Evolutionary conservation across 2,797 vertebrate genomes (phyloP).

Genomic region (Enteromius mattozi): DNA sequence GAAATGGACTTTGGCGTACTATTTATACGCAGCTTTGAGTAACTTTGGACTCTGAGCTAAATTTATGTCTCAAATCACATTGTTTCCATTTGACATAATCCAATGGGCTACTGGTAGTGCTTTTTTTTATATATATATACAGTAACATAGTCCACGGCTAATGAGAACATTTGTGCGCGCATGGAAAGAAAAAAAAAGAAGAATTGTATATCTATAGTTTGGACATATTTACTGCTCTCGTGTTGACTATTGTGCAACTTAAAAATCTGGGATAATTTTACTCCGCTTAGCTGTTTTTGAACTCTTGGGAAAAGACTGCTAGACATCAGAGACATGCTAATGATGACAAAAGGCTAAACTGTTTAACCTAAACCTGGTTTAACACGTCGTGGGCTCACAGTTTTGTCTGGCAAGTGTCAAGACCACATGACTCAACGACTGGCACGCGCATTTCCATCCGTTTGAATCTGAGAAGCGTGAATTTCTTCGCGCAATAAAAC

Average conservation of each 20-base stretch:
- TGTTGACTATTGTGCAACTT: neutral
- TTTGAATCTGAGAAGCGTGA: constrained; percentile 18
- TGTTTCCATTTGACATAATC: neutral
- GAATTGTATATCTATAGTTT: neutral
- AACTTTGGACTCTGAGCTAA: neutral
- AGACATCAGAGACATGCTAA: constrained; percentile 37
- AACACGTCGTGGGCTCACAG: neutral
- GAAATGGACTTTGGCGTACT: no score
- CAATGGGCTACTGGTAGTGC: neutral
- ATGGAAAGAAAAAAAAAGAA: no score
- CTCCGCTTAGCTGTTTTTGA: neutral
- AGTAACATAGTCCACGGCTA: neutral
- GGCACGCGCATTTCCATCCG: constrained; percentile 34
- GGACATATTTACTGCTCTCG: neutral
- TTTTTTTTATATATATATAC: neutral
- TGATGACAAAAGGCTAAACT: constrained; percentile 27
- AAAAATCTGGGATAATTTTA: neutral
- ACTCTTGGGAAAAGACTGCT: neutral
- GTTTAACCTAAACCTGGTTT: neutral
- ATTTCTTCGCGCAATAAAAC: constrained; percentile 21
- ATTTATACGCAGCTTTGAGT: neutral
- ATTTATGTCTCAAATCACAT: neutral
- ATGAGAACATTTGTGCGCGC: neutral
- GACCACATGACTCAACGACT: neutral
- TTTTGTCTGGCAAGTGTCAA: constrained; percentile 1